phyloP scores from a whole-genome alignment of 2,113 vertebrate species.

The Semnornis frantzii region DNA sequence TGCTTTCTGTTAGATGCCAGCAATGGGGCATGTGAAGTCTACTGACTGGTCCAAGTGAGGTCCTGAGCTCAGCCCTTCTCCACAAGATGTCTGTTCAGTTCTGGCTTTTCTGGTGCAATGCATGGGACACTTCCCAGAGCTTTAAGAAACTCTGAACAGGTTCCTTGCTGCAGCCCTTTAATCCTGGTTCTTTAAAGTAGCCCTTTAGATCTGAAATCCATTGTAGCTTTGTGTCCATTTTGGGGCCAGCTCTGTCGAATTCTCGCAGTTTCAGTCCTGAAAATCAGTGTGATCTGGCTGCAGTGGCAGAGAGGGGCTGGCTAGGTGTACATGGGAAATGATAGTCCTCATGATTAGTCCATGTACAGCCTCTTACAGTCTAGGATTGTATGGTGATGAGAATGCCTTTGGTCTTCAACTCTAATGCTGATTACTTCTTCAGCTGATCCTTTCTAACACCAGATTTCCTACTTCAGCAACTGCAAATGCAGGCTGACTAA shows the following conservation, averaged over 20 bases:
- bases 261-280: background rate
- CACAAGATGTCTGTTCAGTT: background rate
- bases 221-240: background rate
- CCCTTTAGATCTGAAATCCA: background rate
- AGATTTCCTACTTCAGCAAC: background rate
- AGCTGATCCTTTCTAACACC: background rate
- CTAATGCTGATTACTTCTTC: background rate
- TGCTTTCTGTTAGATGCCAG: background rate
- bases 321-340: background rate
- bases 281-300: background rate
- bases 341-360: background rate
- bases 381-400: background rate
- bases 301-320: background rate
- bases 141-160: background rate
- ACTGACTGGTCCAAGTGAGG: background rate
- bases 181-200: background rate
- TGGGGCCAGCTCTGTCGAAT: background rate
- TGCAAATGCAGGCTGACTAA: background rate
- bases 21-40: background rate
- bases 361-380: background rate
- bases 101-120: background rate
- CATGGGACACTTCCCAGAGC: background rate
- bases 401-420: background rate
- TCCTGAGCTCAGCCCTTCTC: background rate
- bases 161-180: background rate